Evolutionary conservation across 2,113 vertebrate genomes (phyloP).

Genomic region (Spheniscus mendiculus): DNA sequence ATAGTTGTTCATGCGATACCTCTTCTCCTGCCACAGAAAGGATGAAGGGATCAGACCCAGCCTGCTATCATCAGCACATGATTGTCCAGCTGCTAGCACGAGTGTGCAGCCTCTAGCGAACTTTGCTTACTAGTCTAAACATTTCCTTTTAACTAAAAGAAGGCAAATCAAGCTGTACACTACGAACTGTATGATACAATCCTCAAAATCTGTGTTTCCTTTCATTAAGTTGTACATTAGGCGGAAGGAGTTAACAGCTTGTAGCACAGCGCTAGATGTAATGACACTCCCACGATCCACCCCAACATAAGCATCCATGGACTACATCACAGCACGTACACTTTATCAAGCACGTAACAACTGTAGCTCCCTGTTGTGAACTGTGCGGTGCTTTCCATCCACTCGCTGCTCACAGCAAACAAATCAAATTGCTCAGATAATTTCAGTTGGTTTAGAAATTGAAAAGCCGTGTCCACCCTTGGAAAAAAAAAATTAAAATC

Average conservation of each 20-base stretch:
- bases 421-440: background rate
- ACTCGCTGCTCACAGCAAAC: background rate
- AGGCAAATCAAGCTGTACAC: rapidly evolving
- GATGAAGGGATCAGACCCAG: background rate
- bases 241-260: background rate
- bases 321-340: rapidly evolving
- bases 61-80: background rate
- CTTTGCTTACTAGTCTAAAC: background rate
- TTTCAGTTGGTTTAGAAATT: background rate
- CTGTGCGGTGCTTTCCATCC: background rate
- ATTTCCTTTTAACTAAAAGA: background rate
- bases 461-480: background rate
- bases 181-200: rapidly evolving
- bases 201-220: background rate
- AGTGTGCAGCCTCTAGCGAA: rapidly evolving
- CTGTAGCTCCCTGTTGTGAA: rapidly evolving
- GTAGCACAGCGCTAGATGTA: rapidly evolving
- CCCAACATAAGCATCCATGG: rapidly evolving
- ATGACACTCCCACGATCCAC: rapidly evolving
- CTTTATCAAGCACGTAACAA: rapidly evolving
- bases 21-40: background rate
- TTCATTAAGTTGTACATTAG: no score
- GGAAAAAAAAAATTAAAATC: background rate
- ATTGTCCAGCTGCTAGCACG: rapidly evolving
- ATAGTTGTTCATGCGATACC: rapidly evolving